Evolutionary conservation across 2,888 invertebrate genomes (phyloP).

Genomic region (Ceratothoa steindachneri): DNA sequence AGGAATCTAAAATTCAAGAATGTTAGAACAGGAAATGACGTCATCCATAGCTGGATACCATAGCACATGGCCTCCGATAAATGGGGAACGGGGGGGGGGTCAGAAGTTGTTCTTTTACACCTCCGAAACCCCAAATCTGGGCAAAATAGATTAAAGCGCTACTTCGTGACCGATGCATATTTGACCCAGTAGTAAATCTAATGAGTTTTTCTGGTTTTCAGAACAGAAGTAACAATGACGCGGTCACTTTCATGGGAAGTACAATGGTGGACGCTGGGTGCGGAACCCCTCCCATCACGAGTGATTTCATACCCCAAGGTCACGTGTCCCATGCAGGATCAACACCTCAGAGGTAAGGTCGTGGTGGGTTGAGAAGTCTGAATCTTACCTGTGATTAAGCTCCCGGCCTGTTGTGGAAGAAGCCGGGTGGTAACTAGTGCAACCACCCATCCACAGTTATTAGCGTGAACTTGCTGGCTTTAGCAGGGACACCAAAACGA

Average conservation of each 20-base stretch:
- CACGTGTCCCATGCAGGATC: conserved; percentile 41
- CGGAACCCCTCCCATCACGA: background rate
- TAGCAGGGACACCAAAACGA: background rate
- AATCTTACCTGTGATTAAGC: background rate
- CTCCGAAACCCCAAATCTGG: too few species aligned
- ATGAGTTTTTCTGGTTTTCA: background rate
- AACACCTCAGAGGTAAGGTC: conserved; percentile 38
- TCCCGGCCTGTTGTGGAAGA: too few species aligned
- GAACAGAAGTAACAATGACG: conserved; percentile 18
- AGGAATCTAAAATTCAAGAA: too few species aligned
- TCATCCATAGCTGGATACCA: too few species aligned
- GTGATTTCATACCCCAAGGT: conserved; percentile 41
- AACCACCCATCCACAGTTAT: background rate
- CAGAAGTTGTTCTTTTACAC: too few species aligned
- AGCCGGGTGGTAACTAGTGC: too few species aligned
- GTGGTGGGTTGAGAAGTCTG: background rate
- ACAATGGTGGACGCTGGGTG: background rate
- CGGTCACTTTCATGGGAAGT: conserved; percentile 20
- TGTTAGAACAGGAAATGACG: too few species aligned
- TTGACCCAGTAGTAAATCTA: too few species aligned
- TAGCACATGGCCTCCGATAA: too few species aligned
- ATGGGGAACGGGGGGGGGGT: too few species aligned
- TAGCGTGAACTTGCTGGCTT: background rate
- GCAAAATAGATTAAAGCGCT: too few species aligned
- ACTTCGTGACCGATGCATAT: too few species aligned